These are phyloP conservation scores for Xestoiulus laeticollis DNA, from an alignment of 2,888 invertebrate species.

Conservation along the genomic window DNA sequence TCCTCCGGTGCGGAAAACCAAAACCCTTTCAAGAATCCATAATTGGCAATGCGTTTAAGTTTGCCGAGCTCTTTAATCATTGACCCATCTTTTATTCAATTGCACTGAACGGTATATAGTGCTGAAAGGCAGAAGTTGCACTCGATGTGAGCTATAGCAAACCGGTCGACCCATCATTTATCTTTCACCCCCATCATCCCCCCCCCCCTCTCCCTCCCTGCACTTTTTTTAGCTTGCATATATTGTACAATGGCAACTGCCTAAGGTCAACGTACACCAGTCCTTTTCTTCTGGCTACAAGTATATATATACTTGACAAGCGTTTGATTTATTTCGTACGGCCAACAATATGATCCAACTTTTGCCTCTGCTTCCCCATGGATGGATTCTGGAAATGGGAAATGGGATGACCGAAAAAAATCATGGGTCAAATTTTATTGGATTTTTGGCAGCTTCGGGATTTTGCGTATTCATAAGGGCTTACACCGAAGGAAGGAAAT, in stretches of 20 bases:
- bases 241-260: constrained; percentile 24
- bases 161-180: constrained; percentile 16
- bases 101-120: background rate
- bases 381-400: background rate
- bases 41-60: constrained; percentile 29
- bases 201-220: background rate
- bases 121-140: background rate
- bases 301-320: background rate
- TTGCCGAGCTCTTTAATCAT: constrained; percentile 14
- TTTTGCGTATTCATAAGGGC: constrained; percentile 25
- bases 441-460: constrained; percentile 34
- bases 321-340: constrained; percentile 32
- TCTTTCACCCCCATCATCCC: background rate
- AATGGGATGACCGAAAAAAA: background rate
- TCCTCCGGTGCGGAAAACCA: background rate
- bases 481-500: background rate
- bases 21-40: constrained; percentile 2
- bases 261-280: background rate
- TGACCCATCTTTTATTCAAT: constrained; percentile 37
- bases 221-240: background rate
- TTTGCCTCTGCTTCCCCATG: background rate
- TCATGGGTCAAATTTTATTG: background rate
- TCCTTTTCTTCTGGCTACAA: background rate
- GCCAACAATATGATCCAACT: constrained; percentile 27
- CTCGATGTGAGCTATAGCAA: too few relatives aligned